Evolutionary conservation across 2,797 vertebrate species (phyloP), one percentile per base, ranked within the genome.

Genomic region (Brotula barbata): DNA sequence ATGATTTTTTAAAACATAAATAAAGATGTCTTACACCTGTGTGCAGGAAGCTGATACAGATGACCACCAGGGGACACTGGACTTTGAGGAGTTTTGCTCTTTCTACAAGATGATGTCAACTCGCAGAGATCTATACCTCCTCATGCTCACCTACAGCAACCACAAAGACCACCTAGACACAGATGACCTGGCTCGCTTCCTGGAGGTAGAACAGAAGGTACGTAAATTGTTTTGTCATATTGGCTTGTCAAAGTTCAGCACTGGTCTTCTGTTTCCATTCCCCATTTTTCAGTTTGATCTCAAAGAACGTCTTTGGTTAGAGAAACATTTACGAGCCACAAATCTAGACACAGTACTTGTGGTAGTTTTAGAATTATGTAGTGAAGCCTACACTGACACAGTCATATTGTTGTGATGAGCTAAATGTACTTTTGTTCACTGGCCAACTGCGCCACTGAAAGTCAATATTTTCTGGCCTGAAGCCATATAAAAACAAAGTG

Each of bases 51-150:
- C 96, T 0, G 97, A 99, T 73, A 99, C 97, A 0, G 97, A 99
- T 9, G 95, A 95, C 55, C 92, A 94, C 74, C 96, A 97, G 85
- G 97, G 97, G 6, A 94, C 91, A 0, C 71, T 99, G 87, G 96
- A 84, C 78, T 99, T 99, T 0, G 97, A 98, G 19, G 97, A 99
- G 87, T 99, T 99, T 89, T 99, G 97, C 31, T 91, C 96, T 57
- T 98, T 99, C 88, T 99, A 99, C 85, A 98, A 99, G 90, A 95
- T 94, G 94, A 98, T 99, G 95, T 99, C 97, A 0, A 99, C 97
- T 0, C 93, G 97, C 11, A 90, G 96, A 0, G 97, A 99, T 51
- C 89, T 99, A 48, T 99, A 99, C 85, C 92, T 99, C 62, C 93
- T 99, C 22, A 92, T 99, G 96, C 94, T 99, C 57, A 93, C 94